These are phyloP conservation scores for Channa striata DNA, from an alignment of 2,797 vertebrate genomes.

Conservation along the genomic window DNA sequence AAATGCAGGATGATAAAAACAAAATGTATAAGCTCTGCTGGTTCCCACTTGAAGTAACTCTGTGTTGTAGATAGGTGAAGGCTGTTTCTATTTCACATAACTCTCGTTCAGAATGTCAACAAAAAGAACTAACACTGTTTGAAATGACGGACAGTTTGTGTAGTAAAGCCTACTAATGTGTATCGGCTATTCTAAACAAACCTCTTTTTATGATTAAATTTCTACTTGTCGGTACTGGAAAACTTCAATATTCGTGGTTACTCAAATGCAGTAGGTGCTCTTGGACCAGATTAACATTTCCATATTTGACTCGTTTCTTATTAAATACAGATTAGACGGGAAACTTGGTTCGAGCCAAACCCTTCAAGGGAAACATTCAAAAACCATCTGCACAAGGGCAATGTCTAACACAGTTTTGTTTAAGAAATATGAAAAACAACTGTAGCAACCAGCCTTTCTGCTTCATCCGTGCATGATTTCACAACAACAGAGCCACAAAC, in stretches of 20 bases:
- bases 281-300: not conserved
- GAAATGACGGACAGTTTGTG: too few relatives aligned
- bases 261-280: not conserved
- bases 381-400: not conserved
- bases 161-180: too few relatives aligned
- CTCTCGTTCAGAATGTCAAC: too few relatives aligned
- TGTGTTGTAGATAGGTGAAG: too few relatives aligned
- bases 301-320: not conserved
- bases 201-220: not conserved
- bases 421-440: not conserved
- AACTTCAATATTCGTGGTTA: not conserved
- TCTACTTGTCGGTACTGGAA: not conserved
- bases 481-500: not conserved
- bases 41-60: not conserved
- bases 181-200: too few relatives aligned
- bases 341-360: not conserved
- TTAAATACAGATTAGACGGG: slow-evolving; percentile 5
- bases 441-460: not conserved
- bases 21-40: not conserved
- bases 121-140: too few relatives aligned
- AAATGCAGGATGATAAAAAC: not conserved
- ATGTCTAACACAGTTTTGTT: not conserved
- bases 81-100: too few relatives aligned
- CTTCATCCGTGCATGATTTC: not conserved
- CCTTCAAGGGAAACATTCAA: slow-evolving; percentile 2